These are phyloP conservation scores for Carcharodon carcharias DNA, from an alignment of 2,797 vertebrate species.

Conservation along the genomic window DNA sequence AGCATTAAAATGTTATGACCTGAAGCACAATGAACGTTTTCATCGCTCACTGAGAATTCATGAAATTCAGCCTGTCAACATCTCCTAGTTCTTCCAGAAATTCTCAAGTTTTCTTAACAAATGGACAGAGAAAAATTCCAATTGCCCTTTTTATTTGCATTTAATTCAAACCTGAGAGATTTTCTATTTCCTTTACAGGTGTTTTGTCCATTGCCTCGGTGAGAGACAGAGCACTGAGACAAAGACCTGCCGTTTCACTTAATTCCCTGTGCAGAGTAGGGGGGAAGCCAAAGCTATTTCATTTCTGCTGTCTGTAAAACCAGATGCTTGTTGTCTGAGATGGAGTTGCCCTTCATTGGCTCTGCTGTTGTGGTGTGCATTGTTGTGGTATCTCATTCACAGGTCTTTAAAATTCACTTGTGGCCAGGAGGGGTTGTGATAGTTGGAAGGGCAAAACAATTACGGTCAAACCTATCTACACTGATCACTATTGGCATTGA, in stretches of 20 bases:
- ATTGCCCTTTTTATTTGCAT: not conserved
- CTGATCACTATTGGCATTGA: not conserved
- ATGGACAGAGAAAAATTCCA: not conserved
- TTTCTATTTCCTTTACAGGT: constrained; percentile 20
- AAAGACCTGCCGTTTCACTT: not conserved
- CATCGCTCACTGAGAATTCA: not conserved
- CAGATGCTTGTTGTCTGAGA: not conserved
- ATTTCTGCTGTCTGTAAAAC: not conserved
- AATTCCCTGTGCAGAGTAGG: not conserved
- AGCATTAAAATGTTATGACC: not conserved
- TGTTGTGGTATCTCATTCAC: not conserved
- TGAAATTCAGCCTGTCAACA: not conserved
- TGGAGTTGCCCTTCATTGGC: not conserved
- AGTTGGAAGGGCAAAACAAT: constrained; percentile 8
- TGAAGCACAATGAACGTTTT: not conserved
- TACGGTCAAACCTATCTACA: not conserved
- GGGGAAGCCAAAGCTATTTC: not conserved
- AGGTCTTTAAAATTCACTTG: not conserved
- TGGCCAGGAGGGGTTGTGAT: not conserved
- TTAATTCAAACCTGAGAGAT: not conserved
- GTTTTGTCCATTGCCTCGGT: not conserved
- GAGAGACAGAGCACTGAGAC: not conserved
- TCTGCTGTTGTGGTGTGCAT: not conserved
- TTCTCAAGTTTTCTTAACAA: not conserved
- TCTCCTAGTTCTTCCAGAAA: not conserved